A percentile compares a stretch with the other conserved stretches of the same genome.
These are phyloP conservation scores for Nannospalax galili DNA, from an alignment of 2,113 vertebrate species.

Conservation along the genomic window DNA sequence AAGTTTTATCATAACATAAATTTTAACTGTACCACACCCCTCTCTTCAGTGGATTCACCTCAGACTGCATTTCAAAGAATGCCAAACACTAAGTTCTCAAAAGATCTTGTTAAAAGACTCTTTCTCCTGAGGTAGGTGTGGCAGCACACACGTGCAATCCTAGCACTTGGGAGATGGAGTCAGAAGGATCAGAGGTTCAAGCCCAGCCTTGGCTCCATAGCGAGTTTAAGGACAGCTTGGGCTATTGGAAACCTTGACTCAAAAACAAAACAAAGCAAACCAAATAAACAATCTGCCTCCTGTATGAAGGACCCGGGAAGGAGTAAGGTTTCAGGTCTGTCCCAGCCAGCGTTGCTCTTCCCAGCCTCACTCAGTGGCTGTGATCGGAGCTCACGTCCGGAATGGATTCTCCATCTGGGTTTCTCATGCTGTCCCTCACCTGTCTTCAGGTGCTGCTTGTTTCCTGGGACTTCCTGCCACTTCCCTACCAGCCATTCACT, in stretches of 20 bases:
- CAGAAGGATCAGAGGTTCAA: too few species aligned
- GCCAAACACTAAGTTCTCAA: not conserved
- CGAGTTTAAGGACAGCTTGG: too few species aligned
- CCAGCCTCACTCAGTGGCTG: not conserved
- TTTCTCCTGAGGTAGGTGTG: not conserved
- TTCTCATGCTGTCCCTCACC: not conserved
- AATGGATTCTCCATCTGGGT: not conserved
- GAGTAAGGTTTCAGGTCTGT: not conserved
- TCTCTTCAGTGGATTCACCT: not conserved
- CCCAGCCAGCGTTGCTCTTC: not conserved
- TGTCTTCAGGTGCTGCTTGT: not conserved
- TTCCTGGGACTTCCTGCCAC: not conserved
- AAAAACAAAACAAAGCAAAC: too few species aligned
- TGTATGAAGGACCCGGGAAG: not conserved
- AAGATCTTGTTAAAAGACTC: not conserved
- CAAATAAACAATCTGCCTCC: not conserved
- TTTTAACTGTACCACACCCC: not conserved
- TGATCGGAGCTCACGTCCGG: not conserved
- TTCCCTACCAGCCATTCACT: not conserved
- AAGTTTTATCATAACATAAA: not conserved
- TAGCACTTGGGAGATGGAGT: too few species aligned
- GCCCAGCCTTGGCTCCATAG: too few species aligned
- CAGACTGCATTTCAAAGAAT: not conserved
- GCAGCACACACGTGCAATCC: too few species aligned
- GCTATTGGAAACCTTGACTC: too few species aligned